A percentile compares a stretch with the other conserved stretches of the same genome.
These are phyloP conservation scores for Varanus komodoensis DNA, from an alignment of 2,113 vertebrate species.

Conservation along the genomic window DNA sequence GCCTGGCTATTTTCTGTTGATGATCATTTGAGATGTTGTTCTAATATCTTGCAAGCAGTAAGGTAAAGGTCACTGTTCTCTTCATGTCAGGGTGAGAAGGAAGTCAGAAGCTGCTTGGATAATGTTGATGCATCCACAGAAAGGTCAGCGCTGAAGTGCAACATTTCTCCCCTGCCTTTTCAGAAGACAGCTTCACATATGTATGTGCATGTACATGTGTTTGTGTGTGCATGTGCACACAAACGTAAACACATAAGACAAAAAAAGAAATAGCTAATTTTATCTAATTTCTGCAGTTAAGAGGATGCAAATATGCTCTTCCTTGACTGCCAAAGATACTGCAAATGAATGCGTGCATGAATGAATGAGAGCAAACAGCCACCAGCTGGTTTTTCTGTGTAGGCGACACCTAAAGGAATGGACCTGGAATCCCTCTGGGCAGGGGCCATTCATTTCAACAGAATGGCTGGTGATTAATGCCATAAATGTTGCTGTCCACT, in stretches of 20 bases:
- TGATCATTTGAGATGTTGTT: conserved; percentile 59
- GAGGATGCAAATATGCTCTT: background rate
- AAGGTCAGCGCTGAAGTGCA: background rate
- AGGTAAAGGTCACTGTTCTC: conserved; percentile 32
- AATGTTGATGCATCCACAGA: conserved; percentile 22
- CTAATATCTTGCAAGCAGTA: background rate
- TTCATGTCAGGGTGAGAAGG: background rate
- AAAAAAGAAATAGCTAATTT: background rate
- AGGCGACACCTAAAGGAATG: no score
- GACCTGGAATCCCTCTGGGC: background rate
- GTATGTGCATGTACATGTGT: no score
- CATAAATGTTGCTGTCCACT: background rate
- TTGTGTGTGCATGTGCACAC: no score
- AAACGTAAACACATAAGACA: background rate
- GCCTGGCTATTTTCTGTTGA: conserved; percentile 37
- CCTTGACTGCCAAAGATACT: background rate
- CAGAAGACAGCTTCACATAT: no score
- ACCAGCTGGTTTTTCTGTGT: no score
- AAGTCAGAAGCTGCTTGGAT: conserved; percentile 33
- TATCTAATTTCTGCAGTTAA: no score
- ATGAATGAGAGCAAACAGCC: background rate
- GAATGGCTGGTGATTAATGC: background rate
- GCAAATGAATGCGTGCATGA: background rate
- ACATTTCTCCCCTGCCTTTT: no score
- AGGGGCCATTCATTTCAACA: background rate